Conservation (phyloP, 2,888 invertebrate species). For the Perdita meconis region DNA sequence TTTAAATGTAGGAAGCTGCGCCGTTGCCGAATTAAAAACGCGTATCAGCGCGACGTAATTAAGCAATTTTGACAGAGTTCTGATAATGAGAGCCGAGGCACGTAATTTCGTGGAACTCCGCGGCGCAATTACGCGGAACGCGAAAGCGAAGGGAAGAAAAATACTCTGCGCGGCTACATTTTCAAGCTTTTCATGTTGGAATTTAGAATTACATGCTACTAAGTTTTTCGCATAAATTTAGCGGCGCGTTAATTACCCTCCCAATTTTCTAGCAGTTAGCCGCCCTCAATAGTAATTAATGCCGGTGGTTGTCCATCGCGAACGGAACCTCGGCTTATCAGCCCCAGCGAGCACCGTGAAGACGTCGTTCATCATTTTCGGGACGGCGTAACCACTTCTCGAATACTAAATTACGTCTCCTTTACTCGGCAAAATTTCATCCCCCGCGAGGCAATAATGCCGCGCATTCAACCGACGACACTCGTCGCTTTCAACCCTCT, state of each 20-base stretch:
- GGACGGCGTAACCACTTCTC: background rate
- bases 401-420: conserved; percentile 11
- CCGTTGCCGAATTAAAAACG: too few relatives aligned
- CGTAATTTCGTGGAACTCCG: conserved; percentile 3
- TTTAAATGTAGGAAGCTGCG: too few relatives aligned
- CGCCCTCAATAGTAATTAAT: background rate
- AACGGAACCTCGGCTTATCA: background rate
- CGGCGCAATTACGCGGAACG: conserved; percentile 1
- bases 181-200: too few relatives aligned
- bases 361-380: conserved; percentile 2
- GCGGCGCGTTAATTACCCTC: too few relatives aligned
- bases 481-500: conserved; percentile 17
- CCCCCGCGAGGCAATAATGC: background rate
- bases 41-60: conserved; percentile 12
- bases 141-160: background rate
- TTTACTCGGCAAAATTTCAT: background rate
- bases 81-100: background rate
- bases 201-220: too few relatives aligned
- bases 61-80: conserved; percentile 14
- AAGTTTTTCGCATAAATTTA: too few relatives aligned
- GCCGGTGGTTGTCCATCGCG: background rate
- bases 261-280: background rate
- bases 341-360: background rate
- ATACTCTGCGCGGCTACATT: background rate
- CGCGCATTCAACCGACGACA: conserved; percentile 23